These are phyloP conservation scores for Hydrolagus affinis DNA, from an alignment of 2,113 vertebrate genomes.

Conservation along the genomic window DNA sequence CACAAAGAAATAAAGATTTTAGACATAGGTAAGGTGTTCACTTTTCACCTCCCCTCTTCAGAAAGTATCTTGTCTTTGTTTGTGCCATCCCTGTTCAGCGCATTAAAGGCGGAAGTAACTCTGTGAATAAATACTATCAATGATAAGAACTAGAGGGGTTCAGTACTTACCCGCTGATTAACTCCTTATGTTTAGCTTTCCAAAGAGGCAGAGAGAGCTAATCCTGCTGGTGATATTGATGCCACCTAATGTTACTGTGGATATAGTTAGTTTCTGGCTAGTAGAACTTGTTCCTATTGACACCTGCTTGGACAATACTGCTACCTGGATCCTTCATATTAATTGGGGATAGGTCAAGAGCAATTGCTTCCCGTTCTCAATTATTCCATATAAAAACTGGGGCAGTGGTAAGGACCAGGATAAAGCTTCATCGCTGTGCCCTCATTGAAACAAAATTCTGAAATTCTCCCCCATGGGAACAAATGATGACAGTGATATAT, in stretches of 20 bases:
- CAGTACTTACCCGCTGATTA: background rate
- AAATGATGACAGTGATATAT: background rate
- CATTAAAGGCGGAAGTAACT: background rate
- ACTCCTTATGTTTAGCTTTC: background rate
- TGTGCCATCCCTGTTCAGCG: constrained; percentile 13
- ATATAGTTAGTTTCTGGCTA: background rate
- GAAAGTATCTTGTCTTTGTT: constrained; percentile 27
- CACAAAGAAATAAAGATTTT: constrained; percentile 98
- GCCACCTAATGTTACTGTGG: background rate
- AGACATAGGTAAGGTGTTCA: constrained; percentile 86
- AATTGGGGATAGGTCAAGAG: no score
- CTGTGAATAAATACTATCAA: background rate
- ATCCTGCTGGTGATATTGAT: background rate
- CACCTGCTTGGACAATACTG: no score
- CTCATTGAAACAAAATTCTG: background rate
- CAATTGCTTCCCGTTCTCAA: no score
- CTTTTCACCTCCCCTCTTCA: constrained; percentile 14
- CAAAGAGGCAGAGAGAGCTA: background rate
- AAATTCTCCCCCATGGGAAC: background rate
- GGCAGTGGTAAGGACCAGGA: no score
- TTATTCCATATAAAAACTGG: no score
- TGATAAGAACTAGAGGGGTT: background rate
- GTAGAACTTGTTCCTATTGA: no score
- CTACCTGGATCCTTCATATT: no score
- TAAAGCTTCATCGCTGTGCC: no score